Conservation (phyloP, 2,113 vertebrate genomes). For the Poecile atricapillus region DNA sequence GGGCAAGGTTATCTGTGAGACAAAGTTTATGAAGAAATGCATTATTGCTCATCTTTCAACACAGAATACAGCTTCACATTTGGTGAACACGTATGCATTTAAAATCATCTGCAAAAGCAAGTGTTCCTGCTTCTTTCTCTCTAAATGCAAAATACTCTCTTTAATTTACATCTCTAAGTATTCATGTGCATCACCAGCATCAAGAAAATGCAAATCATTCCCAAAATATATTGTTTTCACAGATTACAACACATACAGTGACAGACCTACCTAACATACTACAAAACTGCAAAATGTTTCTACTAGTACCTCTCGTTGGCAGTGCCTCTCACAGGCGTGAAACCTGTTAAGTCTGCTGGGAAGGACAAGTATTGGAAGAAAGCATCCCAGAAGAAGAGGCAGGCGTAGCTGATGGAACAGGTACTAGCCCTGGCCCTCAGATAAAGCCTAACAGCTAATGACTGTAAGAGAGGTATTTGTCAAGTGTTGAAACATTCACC, state of each 20-base stretch:
- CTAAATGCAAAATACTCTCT: neutral
- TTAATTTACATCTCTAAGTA: neutral
- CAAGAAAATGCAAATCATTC: neutral
- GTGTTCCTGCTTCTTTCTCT: neutral
- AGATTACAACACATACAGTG: neutral
- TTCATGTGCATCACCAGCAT: neutral
- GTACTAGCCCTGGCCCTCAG: neutral
- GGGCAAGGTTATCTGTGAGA: neutral
- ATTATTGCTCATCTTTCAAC: neutral
- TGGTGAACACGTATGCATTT: neutral
- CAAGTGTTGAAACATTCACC: neutral
- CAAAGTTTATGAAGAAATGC: neutral
- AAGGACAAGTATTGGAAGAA: neutral
- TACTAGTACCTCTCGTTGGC: neutral
- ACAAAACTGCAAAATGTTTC: neutral
- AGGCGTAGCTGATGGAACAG: neutral
- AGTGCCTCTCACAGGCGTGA: neutral
- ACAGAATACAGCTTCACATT: neutral
- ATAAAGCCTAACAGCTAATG: neutral
- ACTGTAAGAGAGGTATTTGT: neutral
- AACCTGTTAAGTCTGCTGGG: neutral
- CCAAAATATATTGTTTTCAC: neutral
- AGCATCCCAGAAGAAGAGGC: neutral
- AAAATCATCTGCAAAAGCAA: neutral
- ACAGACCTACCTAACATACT: neutral